Evolutionary conservation across 2,113 vertebrate species (phyloP), one percentile per base, ranked within the genome.

Genomic region (Xiphophorus hellerii): DNA sequence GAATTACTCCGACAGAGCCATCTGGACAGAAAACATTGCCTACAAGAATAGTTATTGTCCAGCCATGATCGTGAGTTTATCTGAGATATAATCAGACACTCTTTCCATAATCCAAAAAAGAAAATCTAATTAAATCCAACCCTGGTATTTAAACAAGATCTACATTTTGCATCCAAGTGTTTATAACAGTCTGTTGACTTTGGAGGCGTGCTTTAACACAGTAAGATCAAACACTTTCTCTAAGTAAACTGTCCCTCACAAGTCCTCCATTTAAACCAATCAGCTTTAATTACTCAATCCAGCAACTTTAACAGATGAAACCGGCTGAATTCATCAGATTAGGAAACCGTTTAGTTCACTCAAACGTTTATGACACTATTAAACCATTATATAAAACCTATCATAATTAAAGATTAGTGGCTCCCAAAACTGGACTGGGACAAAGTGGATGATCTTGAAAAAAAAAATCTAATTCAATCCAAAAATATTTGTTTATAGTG

Each of bases 1-100:
- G 92, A 89, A 92, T 93, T 92, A 93, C 84, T 69, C 69, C 48
- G 80, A 83, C 85, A 64, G 31, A 69, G 83, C 90, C 92, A 92
- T 92, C 90, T 91, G 90, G 89, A 86, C 84, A 71, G 68, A 69
- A 73, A 77, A 65, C 73, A 71, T 28, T 67, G 86, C 77, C 67
- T 81, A 71, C 77, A 73, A 48, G 65, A 33, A 51, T 66, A 67
- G 27, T 61, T 64, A 25, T 11, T 29, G 51, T 69, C 29, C 76
- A 29, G 71, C 27, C 66, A 77, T 65, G 64, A 39, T 37, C 69
- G 20, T 1, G 0, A 51, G 51, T 66, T 66, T 27, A 64, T 68
- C 62, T 33, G 71, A 66, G 29, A 61, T 73, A 0, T 2, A 33
- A n/a, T 29, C 27, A 37, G 22, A 30, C 68, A 58, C 62, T 9